These are phyloP conservation scores for Hozukius guyotensis DNA, from an alignment of 2,797 vertebrate genomes.

Conservation along the genomic window DNA sequence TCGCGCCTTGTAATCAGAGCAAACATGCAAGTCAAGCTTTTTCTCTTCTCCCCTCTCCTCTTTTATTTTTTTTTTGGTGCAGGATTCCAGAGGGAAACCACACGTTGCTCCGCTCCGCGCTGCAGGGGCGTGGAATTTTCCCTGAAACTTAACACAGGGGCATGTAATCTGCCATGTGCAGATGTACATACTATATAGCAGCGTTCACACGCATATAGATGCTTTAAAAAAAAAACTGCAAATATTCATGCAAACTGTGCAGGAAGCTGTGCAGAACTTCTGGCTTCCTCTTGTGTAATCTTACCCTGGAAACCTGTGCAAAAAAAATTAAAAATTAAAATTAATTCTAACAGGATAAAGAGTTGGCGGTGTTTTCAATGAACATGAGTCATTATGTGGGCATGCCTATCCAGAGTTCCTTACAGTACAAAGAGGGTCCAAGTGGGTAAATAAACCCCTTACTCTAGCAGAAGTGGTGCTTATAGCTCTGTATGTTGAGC, in stretches of 20 bases:
- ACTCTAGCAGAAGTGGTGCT: constrained; percentile 17
- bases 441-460: constrained; percentile 35
- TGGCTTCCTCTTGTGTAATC: not conserved
- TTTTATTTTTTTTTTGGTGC: not conserved
- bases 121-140: constrained; percentile 37
- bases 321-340: too few relatives aligned
- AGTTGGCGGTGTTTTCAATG: not conserved
- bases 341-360: not conserved
- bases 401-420: constrained; percentile 1
- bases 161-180: constrained; percentile 5
- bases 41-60: not conserved
- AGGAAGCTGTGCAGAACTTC: not conserved
- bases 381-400: constrained; percentile 20
- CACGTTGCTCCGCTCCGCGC: constrained; percentile 14
- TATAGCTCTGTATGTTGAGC: not conserved
- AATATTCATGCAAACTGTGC: not conserved
- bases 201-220: not conserved
- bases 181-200: not conserved
- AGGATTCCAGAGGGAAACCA: constrained; percentile 60
- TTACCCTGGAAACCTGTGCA: not conserved
- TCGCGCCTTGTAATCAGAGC: constrained; percentile 33
- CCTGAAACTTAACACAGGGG: constrained; percentile 12
- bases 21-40: constrained; percentile 57
- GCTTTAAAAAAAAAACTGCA: not conserved
- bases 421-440: constrained; percentile 30